Conservation (phyloP, 2,888 invertebrate genomes). For the Chalcis sispes region DNA sequence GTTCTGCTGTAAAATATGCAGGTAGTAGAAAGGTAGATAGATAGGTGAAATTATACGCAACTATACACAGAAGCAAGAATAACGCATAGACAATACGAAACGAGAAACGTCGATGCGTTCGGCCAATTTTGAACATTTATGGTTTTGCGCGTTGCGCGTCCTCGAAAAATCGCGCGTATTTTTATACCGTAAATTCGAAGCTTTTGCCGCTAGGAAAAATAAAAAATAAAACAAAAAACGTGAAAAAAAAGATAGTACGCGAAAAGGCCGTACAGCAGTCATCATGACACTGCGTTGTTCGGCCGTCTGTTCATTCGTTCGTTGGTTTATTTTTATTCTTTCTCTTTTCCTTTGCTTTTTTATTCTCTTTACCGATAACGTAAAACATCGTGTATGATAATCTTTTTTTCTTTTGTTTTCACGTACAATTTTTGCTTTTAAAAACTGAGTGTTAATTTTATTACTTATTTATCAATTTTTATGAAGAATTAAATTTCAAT, state of each 20-base stretch:
- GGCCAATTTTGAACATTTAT: conserved; percentile 33
- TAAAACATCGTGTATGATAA: too few relatives aligned
- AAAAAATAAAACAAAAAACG: too few relatives aligned
- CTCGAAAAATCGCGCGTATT: conserved; percentile 36
- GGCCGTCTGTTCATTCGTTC: too few relatives aligned
- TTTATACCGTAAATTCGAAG: conserved; percentile 33
- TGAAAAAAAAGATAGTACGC: too few relatives aligned
- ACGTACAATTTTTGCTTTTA: too few relatives aligned
- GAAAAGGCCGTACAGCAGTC: too few relatives aligned
- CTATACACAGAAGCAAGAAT: not conserved
- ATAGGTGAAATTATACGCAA: not conserved
- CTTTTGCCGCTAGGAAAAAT: not conserved
- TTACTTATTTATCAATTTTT: too few relatives aligned
- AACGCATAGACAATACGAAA: not conserved
- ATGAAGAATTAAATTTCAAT: too few relatives aligned
- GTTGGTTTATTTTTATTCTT: too few relatives aligned
- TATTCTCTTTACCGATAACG: not conserved
- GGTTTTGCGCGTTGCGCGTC: conserved; percentile 4
- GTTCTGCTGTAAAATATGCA: conserved; percentile 34
- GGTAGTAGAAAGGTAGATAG: not conserved
- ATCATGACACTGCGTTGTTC: too few relatives aligned
- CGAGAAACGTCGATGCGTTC: conserved; percentile 10
- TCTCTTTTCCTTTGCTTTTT: not conserved
- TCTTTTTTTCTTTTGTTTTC: too few relatives aligned
- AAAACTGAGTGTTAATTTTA: too few relatives aligned